Evolutionary conservation across 2,888 invertebrate genomes (phyloP).

Genomic region (Mythimna lalbum): DNA sequence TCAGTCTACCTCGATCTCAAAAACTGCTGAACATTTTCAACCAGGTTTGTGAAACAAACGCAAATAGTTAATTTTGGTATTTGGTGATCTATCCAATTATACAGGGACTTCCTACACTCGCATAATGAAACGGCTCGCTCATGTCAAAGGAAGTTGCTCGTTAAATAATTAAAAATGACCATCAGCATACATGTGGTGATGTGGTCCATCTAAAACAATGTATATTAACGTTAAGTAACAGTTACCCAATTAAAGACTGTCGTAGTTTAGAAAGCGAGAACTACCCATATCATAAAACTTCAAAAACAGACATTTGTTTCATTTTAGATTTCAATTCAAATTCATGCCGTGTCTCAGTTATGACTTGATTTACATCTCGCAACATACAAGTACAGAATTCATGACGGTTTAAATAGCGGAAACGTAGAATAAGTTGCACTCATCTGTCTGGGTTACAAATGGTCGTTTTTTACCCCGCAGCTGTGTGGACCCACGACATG

Average conservation of each 20-base stretch:
- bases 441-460: slow-evolving; percentile 48
- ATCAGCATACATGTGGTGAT: neutral
- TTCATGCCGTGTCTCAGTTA: neutral
- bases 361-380: neutral
- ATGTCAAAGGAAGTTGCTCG: slow-evolving; percentile 32
- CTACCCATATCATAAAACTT: neutral
- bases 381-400: slow-evolving; percentile 3
- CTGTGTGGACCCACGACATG: slow-evolving; percentile 33
- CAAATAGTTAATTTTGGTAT: neutral
- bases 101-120: neutral
- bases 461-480: slow-evolving; percentile 44
- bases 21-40: neutral
- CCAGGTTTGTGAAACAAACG: neutral
- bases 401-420: slow-evolving; percentile 20
- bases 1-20: slow-evolving; percentile 3
- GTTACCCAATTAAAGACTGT: slow-evolving; percentile 12
- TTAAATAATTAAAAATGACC: slow-evolving; percentile 30
- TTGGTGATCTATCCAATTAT: neutral
- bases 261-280: neutral
- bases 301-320: neutral
- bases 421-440: slow-evolving; percentile 52
- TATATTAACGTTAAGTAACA: slow-evolving; percentile 10
- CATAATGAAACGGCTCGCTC: neutral
- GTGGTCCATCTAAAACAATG: slow-evolving; percentile 3
- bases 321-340: neutral